phyloP scores from a whole-genome alignment of 2,797 vertebrate species.

The Merluccius polli region DNA sequence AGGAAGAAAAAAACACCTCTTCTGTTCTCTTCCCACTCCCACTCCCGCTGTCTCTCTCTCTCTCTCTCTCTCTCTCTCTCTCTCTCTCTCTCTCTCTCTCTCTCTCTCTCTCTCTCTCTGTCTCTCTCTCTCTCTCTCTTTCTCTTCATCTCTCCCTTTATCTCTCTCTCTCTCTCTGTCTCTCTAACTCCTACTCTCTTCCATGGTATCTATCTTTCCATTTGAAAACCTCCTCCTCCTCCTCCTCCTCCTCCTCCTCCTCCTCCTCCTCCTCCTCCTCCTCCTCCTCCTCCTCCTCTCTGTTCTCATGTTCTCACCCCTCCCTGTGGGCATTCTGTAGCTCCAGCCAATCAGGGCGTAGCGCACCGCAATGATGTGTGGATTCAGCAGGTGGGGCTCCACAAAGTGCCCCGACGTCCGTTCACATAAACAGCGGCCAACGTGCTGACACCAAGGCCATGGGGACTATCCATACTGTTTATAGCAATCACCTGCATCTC shows the following conservation, averaged over 20 bases:
- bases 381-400: constrained; percentile 52
- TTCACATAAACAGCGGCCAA: constrained; percentile 57
- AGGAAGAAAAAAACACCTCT: no score
- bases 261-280: background rate
- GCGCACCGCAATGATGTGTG: constrained; percentile 33
- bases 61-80: background rate
- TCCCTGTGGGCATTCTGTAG: background rate
- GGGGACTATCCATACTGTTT: constrained; percentile 59
- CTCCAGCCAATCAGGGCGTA: background rate
- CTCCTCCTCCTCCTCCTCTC: background rate
- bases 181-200: background rate
- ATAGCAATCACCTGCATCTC: constrained; percentile 57
- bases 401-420: constrained; percentile 41
- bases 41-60: background rate
- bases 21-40: background rate
- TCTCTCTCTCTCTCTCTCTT: background rate
- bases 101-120: no score
- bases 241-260: background rate
- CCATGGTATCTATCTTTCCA: background rate
- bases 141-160: background rate
- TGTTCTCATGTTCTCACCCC: no score
- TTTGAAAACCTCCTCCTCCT: background rate
- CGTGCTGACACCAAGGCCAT: constrained; percentile 51
- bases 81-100: constrained; percentile 1
- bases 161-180: background rate